Base-by-base conservation (phyloP, 2,888 invertebrate species). In the Cryptocephalus moraei region DNA sequence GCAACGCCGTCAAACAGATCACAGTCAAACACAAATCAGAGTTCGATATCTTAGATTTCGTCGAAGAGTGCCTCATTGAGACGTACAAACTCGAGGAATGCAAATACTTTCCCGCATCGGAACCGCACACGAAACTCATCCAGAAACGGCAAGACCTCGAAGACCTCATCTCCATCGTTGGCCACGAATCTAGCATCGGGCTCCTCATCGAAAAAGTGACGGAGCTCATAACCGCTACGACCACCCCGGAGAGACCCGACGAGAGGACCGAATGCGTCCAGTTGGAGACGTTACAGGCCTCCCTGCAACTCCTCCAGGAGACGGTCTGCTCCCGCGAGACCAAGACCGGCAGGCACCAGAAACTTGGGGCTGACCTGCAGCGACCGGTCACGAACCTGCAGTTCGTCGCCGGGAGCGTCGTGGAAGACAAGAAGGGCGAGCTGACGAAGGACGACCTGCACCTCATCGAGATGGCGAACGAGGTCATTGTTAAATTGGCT, bases 361-460 rank as follows among this genome's bases (percentile, higher is more conserved):
- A 63, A 44, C 57, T 55, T 44, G 66, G 62, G 51, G 48, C 53
- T 9, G 67, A 69, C 54, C 39, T 70, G 38, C 67, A 65, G 32
- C 56, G 67, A 49, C 69, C 70, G 11, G 48, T 69, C 4, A 66
- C 66, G 4, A 62, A 68, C 0, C 49, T 71, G 8, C 66, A 68
- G 47, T 68, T 68, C 50, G 63, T 68, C 9, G 57, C 62, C 11
- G 61, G 63, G 4, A 68, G 59, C 43, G 58, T 65, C 41, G 54
- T 69, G 34, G 63, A 66, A 48, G 64, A 62, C 11, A 66, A 66
- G 46, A 62, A 58, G 54, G 61, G 59, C 8, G 63, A 62, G 51
- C 50, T 69, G 22, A 60, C 64, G 4, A 41, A 51, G 11, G 64
- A 67, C 32, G 69, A 70, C 47, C 44, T 67, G 11, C 61, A 64